A percentile compares a stretch with the other conserved stretches of the same genome.
Evolutionary conservation across 2,113 vertebrate genomes (phyloP).

Genomic region (Perognathus longimembris): DNA sequence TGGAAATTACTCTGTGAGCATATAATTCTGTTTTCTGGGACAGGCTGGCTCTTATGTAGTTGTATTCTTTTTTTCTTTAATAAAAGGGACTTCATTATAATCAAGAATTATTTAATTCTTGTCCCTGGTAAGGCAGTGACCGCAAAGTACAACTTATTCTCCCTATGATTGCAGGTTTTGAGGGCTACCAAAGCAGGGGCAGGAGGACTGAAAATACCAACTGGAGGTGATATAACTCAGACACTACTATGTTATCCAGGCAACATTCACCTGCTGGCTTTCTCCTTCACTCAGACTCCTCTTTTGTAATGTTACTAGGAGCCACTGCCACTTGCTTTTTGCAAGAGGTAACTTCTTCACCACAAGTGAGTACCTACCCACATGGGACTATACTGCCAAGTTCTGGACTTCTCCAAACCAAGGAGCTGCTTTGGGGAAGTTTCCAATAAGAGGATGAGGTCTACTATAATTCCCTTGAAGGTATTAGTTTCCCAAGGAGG

Average conservation of each 20-base stretch:
- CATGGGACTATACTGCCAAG: not conserved
- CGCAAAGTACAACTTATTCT: not conserved
- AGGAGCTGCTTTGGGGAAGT: not conserved
- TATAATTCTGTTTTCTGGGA: not conserved
- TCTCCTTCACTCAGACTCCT: not conserved
- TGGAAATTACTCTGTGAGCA: not conserved
- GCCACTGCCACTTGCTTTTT: not conserved
- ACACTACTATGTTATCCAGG: not conserved
- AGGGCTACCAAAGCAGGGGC: not conserved
- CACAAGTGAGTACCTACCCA: constrained; percentile 5
- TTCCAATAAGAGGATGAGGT: not conserved
- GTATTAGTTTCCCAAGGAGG: not conserved
- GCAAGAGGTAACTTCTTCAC: not conserved
- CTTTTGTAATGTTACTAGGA: not conserved
- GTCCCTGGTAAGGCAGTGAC: not conserved
- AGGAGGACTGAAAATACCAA: rapidly evolving
- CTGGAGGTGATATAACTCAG: rapidly evolving
- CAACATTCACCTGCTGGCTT: not conserved
- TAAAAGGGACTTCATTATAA: not conserved
- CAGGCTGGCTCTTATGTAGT: not conserved
- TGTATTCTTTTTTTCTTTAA: not conserved
- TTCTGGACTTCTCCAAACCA: not conserved
- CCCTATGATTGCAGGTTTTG: rapidly evolving
- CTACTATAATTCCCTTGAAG: not conserved
- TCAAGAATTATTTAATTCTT: not conserved